Evolutionary conservation across 2,888 invertebrate species (phyloP).

Genomic region (Cataglyphis livida): DNA sequence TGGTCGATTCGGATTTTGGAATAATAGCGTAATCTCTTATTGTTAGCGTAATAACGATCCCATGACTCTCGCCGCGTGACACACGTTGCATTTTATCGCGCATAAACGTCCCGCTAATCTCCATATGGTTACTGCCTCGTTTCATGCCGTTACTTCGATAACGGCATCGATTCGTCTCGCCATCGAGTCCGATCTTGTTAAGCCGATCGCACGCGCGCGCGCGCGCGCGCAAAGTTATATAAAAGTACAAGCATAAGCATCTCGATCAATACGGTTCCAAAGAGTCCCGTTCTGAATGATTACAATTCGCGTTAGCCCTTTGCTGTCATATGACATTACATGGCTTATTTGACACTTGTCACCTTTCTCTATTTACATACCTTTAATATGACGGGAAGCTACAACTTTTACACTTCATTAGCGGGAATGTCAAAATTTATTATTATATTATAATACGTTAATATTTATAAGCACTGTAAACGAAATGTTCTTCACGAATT

Average conservation of each 20-base stretch:
- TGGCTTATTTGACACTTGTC: constrained; percentile 56
- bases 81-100: constrained; percentile 33
- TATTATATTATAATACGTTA: too few relatives aligned
- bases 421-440: background rate
- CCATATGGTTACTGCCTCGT: constrained; percentile 40
- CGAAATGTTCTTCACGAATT: background rate
- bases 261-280: constrained; percentile 5
- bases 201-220: constrained; percentile 31
- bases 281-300: background rate
- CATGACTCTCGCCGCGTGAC: background rate
- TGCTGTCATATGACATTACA: constrained; percentile 64
- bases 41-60: constrained; percentile 8
- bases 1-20: constrained; percentile 4
- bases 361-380: background rate
- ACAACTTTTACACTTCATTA: background rate
- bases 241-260: constrained; percentile 29
- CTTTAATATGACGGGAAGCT: constrained; percentile 1
- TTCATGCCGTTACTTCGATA: constrained; percentile 53
- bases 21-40: constrained; percentile 6
- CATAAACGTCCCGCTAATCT: constrained; percentile 45
- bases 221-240: constrained; percentile 42
- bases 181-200: constrained; percentile 46
- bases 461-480: background rate
- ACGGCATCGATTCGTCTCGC: constrained; percentile 52
- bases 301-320: background rate